phyloP scores from a whole-genome alignment of 92 coral and sea anemone species.

The Ricordea florida region DNA sequence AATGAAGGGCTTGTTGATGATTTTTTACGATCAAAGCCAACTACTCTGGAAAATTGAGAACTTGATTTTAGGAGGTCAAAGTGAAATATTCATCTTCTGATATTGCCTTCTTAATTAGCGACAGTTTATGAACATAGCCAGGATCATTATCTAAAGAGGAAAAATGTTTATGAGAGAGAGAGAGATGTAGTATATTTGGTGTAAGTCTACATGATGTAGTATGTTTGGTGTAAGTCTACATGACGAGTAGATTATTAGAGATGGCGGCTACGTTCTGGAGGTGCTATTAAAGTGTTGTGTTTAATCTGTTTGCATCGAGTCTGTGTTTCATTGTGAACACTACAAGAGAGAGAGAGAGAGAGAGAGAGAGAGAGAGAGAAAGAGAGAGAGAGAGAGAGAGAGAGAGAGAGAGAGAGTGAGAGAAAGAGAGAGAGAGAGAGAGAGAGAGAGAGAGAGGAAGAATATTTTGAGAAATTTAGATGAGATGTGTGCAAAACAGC shows the following conservation, averaged over 20 bases:
- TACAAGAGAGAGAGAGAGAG: neutral
- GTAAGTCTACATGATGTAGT: too few relatives aligned
- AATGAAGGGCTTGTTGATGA: slow-evolving; percentile 40
- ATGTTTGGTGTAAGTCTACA: too few relatives aligned
- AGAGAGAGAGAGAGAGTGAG: neutral
- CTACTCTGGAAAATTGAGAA: slow-evolving; percentile 24
- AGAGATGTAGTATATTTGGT: too few relatives aligned
- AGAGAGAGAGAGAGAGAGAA: neutral
- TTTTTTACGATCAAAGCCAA: slow-evolving; percentile 40
- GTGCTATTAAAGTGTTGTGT: too few relatives aligned
- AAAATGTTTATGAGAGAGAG: neutral
- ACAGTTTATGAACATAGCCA: slow-evolving; percentile 47
- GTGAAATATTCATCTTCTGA: slow-evolving; percentile 48
- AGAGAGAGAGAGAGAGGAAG: neutral
- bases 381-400: neutral
- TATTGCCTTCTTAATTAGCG: slow-evolving; percentile 51
- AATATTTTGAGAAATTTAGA: neutral
- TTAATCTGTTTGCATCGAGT: too few relatives aligned
- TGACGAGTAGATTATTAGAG: too few relatives aligned
- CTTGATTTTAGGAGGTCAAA: slow-evolving; percentile 24
- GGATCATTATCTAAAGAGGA: slow-evolving; percentile 40
- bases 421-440: neutral
- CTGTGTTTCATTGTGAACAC: too few relatives aligned
- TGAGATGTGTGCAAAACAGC: too few relatives aligned
- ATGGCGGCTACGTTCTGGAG: too few relatives aligned